These are phyloP conservation scores for Apteryx mantelli DNA, from an alignment of 2,113 vertebrate genomes.

Conservation along the genomic window DNA sequence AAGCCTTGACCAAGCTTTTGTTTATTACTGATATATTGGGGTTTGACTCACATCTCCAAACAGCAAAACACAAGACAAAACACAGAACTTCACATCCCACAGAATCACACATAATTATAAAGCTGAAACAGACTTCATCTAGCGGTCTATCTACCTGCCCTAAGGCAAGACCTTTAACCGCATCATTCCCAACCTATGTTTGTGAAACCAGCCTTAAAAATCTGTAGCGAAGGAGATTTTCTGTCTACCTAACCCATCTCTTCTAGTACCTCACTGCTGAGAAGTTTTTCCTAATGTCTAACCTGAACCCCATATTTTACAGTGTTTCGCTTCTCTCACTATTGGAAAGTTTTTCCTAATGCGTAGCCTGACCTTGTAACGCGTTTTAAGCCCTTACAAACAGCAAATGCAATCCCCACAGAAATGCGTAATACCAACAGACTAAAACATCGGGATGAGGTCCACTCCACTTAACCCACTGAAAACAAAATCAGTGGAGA, in stretches of 20 bases:
- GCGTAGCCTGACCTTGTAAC: background rate
- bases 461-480: background rate
- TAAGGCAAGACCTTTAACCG: background rate
- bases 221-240: background rate
- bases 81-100: background rate
- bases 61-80: background rate
- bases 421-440: background rate
- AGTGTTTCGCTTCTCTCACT: background rate
- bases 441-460: fast-evolving
- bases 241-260: background rate
- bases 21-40: background rate
- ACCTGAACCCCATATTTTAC: background rate
- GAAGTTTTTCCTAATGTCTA: background rate
- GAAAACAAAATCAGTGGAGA: background rate
- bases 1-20: background rate
- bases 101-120: background rate
- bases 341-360: background rate
- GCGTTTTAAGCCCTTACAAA: background rate
- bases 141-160: background rate
- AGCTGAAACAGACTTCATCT: background rate
- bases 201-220: background rate
- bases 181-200: background rate
- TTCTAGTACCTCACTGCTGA: background rate
- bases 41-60: background rate
- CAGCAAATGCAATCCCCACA: background rate